Evolutionary conservation across 2,797 vertebrate genomes (phyloP).

Genomic region (Alcedo quadribrachys): DNA sequence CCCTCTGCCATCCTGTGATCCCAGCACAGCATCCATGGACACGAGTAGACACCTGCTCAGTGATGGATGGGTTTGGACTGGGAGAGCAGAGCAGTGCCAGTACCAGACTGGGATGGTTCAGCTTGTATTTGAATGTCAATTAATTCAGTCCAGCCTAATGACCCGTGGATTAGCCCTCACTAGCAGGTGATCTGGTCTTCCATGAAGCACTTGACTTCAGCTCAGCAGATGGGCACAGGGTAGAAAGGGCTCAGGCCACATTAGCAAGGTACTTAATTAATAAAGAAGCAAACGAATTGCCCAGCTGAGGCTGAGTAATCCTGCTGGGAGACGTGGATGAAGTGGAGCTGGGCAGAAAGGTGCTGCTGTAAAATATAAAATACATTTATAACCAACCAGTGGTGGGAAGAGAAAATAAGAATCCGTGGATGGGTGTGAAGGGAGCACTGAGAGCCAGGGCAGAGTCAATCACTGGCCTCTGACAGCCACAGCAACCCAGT

Average conservation of each 20-base stretch:
- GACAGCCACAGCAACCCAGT: accelerated
- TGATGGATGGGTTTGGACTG: neutral
- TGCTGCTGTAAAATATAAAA: neutral
- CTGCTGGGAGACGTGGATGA: neutral
- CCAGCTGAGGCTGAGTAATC: neutral
- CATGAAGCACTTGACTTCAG: neutral
- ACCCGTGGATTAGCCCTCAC: neutral
- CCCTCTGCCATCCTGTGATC: neutral
- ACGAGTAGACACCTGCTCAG: neutral
- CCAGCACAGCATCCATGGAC: neutral
- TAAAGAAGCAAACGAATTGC: neutral
- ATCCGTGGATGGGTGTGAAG: neutral
- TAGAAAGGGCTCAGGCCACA: neutral
- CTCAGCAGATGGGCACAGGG: neutral
- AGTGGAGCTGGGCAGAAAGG: neutral
- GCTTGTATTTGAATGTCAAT: neutral
- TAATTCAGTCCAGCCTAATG: neutral
- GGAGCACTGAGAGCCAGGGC: neutral
- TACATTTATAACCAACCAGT: neutral
- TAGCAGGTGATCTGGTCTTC: neutral
- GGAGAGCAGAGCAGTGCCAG: neutral
- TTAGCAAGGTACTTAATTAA: neutral
- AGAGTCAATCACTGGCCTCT: neutral
- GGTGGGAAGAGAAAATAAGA: neutral
- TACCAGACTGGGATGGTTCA: neutral